phyloP scores from a whole-genome alignment of 2,113 vertebrate species.

The Heterocephalus glaber region DNA sequence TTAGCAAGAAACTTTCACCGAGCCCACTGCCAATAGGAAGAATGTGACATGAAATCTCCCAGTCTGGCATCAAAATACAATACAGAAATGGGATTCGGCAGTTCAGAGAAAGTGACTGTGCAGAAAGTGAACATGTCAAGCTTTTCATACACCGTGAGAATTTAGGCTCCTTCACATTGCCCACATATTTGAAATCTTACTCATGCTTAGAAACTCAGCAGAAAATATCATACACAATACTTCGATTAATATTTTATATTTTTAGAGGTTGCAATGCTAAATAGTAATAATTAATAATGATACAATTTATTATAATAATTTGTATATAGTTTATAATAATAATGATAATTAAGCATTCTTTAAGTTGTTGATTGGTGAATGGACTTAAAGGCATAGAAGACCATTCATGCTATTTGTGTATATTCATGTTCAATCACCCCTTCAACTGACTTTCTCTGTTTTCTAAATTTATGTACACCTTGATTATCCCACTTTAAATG shows the following conservation, averaged over 20 bases:
- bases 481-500: neutral
- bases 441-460: neutral
- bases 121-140: neutral
- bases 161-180: neutral
- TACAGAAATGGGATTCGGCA: neutral
- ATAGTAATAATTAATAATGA: too few relatives aligned
- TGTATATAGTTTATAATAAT: neutral
- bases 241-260: neutral
- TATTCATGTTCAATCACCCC: neutral
- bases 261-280: neutral
- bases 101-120: neutral
- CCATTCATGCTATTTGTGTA: neutral
- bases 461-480: neutral
- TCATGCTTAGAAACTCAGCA: neutral
- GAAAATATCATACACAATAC: neutral
- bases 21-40: neutral
- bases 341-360: neutral
- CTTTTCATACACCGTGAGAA: neutral
- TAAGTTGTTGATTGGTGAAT: neutral
- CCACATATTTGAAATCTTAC: neutral
- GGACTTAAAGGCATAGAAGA: neutral
- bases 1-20: neutral
- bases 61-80: neutral
- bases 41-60: neutral
- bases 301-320: too few relatives aligned